Conservation (phyloP, 2,888 invertebrate species). For the Lycocerus yunnanus region DNA sequence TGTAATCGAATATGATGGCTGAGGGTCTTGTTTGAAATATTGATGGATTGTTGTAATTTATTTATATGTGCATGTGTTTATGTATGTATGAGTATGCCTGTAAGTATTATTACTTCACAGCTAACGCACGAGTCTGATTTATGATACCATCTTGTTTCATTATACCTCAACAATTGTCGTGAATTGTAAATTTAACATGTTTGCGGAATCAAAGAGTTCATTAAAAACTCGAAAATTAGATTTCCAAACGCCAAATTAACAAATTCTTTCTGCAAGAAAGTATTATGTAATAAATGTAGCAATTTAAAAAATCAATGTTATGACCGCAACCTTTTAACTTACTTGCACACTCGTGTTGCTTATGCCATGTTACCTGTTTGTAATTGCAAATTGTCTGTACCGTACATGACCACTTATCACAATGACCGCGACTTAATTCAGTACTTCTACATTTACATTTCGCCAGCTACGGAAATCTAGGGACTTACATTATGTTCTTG, state of each 20-base stretch:
- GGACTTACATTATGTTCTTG: neutral
- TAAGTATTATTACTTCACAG: conserved; percentile 37
- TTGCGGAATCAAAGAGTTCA: neutral
- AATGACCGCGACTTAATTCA: neutral
- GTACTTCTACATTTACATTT: neutral
- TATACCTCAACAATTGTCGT: conserved; percentile 37
- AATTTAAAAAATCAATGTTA: neutral
- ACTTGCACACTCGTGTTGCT: neutral
- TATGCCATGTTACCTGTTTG: neutral
- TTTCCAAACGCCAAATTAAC: neutral
- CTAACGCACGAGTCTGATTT: conserved; percentile 38
- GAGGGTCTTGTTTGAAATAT: conserved; percentile 40
- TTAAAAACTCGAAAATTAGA: neutral
- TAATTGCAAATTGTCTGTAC: neutral
- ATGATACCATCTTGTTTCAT: conserved; percentile 36
- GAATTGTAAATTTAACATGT: conserved; percentile 33
- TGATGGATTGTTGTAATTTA: conserved; percentile 40
- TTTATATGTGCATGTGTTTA: conserved; percentile 34
- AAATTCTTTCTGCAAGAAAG: neutral
- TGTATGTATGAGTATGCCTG: conserved; percentile 37
- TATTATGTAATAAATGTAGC: neutral
- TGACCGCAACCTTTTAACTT: neutral
- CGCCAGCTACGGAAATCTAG: neutral
- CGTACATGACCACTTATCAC: neutral
- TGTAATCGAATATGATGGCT: conserved; percentile 42